Evolutionary conservation across 2,888 invertebrate species (phyloP).

Genomic region (Ophion obscuratus): DNA sequence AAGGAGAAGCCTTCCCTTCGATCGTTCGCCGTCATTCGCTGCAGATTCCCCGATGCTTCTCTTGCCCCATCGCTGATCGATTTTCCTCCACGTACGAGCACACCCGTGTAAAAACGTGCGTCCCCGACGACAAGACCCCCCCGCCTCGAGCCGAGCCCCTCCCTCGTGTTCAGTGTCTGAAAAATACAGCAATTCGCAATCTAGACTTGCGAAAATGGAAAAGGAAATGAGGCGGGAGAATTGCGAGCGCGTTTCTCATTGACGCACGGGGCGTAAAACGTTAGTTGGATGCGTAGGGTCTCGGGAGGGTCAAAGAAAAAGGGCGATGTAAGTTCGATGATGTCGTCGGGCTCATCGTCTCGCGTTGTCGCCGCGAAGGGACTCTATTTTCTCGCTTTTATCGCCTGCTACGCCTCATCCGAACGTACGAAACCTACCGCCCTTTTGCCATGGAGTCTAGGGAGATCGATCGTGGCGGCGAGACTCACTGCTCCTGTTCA

Average conservation of each 20-base stretch:
- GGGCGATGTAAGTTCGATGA: constrained; percentile 63
- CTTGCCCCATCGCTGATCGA: constrained; percentile 5
- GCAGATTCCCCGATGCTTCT: not conserved
- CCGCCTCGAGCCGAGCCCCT: constrained; percentile 6
- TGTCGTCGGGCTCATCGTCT: constrained; percentile 51
- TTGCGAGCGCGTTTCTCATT: constrained; percentile 43
- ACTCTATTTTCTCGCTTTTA: constrained; percentile 1
- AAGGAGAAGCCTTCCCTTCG: not conserved
- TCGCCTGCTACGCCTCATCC: constrained; percentile 23
- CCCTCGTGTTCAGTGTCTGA: constrained; percentile 26
- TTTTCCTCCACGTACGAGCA: not conserved
- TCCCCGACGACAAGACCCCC: not conserved
- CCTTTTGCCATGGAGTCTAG: constrained; percentile 58
- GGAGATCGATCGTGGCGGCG: constrained; percentile 77
- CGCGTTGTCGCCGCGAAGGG: constrained; percentile 28
- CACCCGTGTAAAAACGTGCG: constrained; percentile 6
- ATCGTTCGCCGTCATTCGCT: not conserved
- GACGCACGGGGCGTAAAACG: constrained; percentile 24
- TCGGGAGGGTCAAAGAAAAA: constrained; percentile 65
- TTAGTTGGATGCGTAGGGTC: constrained; percentile 21
- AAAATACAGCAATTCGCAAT: constrained; percentile 17
- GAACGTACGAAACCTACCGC: constrained; percentile 33
- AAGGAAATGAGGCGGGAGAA: constrained; percentile 44
- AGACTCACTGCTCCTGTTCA: constrained; percentile 70
- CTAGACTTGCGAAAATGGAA: constrained; percentile 29